Percentiles rank a stretch among this genome's conserved stretches.
These are phyloP conservation scores for Chironomus riparius DNA, from an alignment of 2,888 invertebrate genomes.

Conservation along the genomic window DNA sequence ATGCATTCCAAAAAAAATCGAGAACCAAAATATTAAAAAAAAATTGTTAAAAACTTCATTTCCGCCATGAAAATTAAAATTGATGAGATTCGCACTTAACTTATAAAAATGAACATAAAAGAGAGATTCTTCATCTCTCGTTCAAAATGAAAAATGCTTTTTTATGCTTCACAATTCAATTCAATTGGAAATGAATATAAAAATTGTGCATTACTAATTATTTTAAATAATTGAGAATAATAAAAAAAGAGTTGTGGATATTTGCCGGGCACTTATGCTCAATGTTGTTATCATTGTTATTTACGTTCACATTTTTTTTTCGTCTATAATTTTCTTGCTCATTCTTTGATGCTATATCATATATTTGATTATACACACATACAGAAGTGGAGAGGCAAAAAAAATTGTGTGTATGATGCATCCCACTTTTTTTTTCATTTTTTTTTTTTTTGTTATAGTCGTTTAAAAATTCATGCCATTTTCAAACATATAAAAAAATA, in stretches of 20 bases:
- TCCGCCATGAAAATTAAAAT: too few relatives aligned
- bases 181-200: slow-evolving; percentile 16
- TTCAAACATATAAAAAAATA: slow-evolving; percentile 11
- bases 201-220: slow-evolving; percentile 26
- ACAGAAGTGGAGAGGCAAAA: background rate
- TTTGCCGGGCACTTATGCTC: too few relatives aligned
- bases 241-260: slow-evolving; percentile 13
- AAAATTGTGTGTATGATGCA: background rate
- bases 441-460: background rate
- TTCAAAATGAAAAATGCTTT: background rate
- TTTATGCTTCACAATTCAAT: background rate
- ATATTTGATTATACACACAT: slow-evolving; percentile 2
- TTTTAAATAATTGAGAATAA: slow-evolving; percentile 26
- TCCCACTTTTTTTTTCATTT: background rate
- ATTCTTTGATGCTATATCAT: background rate
- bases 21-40: too few relatives aligned
- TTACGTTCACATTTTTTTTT: background rate
- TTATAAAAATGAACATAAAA: too few relatives aligned
- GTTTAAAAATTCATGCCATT: slow-evolving; percentile 11
- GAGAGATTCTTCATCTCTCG: too few relatives aligned
- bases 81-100: too few relatives aligned
- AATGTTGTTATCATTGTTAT: too few relatives aligned
- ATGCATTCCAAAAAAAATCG: too few relatives aligned
- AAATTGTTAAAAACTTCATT: too few relatives aligned
- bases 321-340: background rate